Evolutionary conservation across 2,113 vertebrate genomes (phyloP).

Genomic region (Carlito syrichta): DNA sequence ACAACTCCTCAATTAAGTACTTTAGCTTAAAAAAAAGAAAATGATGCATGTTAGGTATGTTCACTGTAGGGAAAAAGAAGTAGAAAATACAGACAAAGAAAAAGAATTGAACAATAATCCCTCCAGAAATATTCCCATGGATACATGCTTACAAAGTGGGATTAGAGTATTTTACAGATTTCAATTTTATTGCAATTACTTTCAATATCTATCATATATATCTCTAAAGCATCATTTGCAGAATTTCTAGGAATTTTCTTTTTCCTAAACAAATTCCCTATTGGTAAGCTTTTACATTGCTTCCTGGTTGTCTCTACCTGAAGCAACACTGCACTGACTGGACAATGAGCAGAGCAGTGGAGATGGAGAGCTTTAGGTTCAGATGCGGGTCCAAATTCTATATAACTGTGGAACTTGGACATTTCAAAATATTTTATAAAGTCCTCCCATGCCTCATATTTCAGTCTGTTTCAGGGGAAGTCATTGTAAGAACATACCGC

Average conservation of each 20-base stretch:
- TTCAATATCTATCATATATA: not conserved
- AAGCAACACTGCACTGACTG: not conserved
- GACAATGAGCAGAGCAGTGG: not conserved
- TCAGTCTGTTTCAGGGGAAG: conserved; percentile 48
- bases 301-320: not conserved
- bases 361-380: not conserved
- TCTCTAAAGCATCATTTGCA: not conserved
- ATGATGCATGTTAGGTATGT: not conserved
- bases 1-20: not conserved
- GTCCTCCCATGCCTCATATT: conserved; percentile 8
- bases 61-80: conserved; percentile 1
- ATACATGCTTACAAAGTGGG: not conserved
- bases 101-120: not conserved
- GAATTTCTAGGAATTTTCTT: not conserved
- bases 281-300: not conserved
- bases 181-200: conserved; percentile 21
- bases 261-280: not conserved
- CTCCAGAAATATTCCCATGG: not conserved
- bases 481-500: conserved; percentile 12
- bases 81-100: conserved; percentile 26
- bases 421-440: conserved; percentile 37
- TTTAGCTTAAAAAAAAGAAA: not conserved
- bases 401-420: not conserved
- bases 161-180: not conserved
- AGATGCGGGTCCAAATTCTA: not conserved